phyloP scores from a whole-genome alignment of 2,888 invertebrate species.

The Smittia aterrima region DNA sequence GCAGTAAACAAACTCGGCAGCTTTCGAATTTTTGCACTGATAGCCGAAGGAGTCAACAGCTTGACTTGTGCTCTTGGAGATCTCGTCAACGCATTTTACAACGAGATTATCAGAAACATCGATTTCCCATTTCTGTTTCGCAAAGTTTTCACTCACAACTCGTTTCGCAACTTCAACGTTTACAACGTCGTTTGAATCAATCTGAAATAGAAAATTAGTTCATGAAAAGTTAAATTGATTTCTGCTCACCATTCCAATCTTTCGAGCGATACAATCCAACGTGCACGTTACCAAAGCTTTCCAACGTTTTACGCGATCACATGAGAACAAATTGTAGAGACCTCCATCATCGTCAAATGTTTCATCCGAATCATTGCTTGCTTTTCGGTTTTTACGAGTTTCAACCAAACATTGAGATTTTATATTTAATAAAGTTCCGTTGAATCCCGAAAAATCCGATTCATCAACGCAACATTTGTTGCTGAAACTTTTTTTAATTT shows the following conservation, averaged over 20 bases:
- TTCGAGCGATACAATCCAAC: conserved; percentile 10
- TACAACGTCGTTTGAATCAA: background rate
- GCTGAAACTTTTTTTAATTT: background rate
- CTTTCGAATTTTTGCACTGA: conserved; percentile 1
- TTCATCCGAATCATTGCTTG: background rate
- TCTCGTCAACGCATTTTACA: background rate
- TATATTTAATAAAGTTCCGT: background rate
- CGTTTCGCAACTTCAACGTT: background rate
- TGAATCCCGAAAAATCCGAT: background rate
- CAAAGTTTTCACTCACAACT: conserved; percentile 1
- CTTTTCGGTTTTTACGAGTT: background rate
- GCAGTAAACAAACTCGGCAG: conserved; percentile 20
- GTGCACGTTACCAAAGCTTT: conserved; percentile 10
- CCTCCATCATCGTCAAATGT: conserved; percentile 1
- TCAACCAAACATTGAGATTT: conserved; percentile 5
- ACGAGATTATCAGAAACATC: background rate
- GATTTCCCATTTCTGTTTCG: conserved; percentile 3
- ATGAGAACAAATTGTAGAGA: conserved; percentile 19
- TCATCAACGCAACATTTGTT: conserved; percentile 15
- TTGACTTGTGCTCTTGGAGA: background rate
- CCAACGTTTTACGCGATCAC: conserved; percentile 15
- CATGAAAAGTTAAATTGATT: background rate
- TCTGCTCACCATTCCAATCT: conserved; percentile 23
- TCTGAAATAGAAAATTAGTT: background rate
- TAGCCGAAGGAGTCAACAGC: background rate